These are phyloP conservation scores for Nomia melanderi DNA, from an alignment of 1,140 invertebrate species.

Conservation along the genomic window DNA sequence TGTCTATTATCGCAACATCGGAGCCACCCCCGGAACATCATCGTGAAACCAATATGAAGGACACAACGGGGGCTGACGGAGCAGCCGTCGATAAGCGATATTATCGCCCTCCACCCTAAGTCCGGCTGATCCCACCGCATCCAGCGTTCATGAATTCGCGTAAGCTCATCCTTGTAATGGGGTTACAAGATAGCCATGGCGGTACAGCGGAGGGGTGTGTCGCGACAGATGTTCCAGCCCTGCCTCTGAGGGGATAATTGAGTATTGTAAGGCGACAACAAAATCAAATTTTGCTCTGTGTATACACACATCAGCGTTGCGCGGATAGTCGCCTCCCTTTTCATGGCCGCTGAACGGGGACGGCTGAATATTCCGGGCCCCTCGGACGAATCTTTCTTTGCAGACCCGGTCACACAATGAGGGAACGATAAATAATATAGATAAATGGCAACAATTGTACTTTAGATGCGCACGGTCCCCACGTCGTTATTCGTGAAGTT, in stretches of 20 bases:
- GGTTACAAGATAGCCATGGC: conserved; percentile 55
- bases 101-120: conserved; percentile 16
- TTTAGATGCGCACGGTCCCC: not conserved
- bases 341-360: conserved; percentile 11
- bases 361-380: conserved; percentile 17
- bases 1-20: not conserved
- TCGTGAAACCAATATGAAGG: conserved; percentile 6
- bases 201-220: conserved; percentile 41
- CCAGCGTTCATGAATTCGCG: conserved; percentile 58
- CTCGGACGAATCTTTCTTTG: not conserved
- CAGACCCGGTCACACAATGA: not conserved
- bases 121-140: conserved; percentile 5
- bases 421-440: conserved; percentile 11
- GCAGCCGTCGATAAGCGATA: conserved; percentile 23
- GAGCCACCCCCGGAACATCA: not conserved
- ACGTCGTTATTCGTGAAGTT: conserved; percentile 18
- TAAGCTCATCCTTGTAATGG: conserved; percentile 54
- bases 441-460: not conserved
- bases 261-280: conserved; percentile 76
- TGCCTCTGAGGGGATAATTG: conserved; percentile 68
- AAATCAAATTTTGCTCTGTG: conserved; percentile 71
- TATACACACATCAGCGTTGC: conserved; percentile 48
- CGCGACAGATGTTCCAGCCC: conserved; percentile 65
- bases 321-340: conserved; percentile 30
- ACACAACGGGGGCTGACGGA: no score